Evolutionary conservation across 2,797 vertebrate genomes (phyloP).

Genomic region (Enoplosus armatus): DNA sequence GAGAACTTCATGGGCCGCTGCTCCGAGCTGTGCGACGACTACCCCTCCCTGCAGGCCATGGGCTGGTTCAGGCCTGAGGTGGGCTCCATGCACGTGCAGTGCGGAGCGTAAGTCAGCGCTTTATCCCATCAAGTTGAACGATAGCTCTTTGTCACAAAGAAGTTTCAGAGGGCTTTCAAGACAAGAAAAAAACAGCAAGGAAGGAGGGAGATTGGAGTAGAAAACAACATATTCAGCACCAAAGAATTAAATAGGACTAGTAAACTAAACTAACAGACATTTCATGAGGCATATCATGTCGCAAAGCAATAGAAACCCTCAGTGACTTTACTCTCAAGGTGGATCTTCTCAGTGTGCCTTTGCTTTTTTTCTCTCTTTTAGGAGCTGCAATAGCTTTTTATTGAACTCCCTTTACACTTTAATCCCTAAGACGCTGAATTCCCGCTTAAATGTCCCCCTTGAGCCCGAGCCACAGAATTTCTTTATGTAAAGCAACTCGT

Average conservation of each 20-base stretch:
- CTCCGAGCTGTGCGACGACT: constrained; percentile 76
- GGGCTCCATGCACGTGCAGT: constrained; percentile 81
- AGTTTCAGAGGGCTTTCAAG: constrained; percentile 2
- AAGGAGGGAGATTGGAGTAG: neutral
- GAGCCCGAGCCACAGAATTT: no score
- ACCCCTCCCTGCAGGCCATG: constrained; percentile 80
- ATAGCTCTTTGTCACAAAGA: neutral
- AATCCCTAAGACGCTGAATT: no score
- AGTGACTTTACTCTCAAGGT: neutral
- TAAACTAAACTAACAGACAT: neutral
- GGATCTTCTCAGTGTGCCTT: no score
- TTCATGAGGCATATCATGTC: no score
- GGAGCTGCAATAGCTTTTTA: no score
- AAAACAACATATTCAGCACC: neutral
- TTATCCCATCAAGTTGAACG: neutral
- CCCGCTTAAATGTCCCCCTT: no score
- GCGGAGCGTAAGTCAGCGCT: constrained; percentile 50
- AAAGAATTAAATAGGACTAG: neutral
- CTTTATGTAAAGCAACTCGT: neutral
- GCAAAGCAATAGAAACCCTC: neutral
- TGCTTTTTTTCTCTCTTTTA: no score
- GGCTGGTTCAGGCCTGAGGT: constrained; percentile 78
- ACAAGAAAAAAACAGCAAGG: constrained; percentile 18
- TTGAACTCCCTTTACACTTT: no score
- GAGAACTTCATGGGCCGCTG: constrained; percentile 78